Evolutionary conservation across 2,888 invertebrate species (phyloP).

Genomic region (Caenorhabditis panamensis): DNA sequence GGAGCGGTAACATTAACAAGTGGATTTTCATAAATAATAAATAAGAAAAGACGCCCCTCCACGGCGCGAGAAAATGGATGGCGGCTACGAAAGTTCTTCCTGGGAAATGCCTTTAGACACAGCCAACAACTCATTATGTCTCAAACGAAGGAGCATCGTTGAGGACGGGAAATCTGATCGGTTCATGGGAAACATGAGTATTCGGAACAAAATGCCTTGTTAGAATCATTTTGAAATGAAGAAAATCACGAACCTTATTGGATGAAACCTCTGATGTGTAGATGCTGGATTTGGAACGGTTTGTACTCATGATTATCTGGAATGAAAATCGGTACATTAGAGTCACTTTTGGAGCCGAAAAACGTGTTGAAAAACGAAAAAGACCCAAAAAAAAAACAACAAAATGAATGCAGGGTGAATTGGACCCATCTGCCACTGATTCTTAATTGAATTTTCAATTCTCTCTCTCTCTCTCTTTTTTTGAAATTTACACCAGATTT

Average conservation of each 20-base stretch:
- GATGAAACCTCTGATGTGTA: constrained; percentile 50
- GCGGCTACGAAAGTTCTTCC: constrained; percentile 39
- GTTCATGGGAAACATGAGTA: constrained; percentile 46
- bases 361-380: not conserved
- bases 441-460: not conserved
- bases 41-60: constrained; percentile 16
- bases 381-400: not conserved
- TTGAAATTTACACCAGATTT: constrained; percentile 24
- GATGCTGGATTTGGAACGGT: constrained; percentile 42
- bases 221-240: no score
- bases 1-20: constrained; percentile 43
- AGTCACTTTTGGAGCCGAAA: no score
- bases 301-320: constrained; percentile 17
- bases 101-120: constrained; percentile 11
- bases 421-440: constrained; percentile 9
- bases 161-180: constrained; percentile 48
- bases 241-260: constrained; percentile 46
- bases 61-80: constrained; percentile 18
- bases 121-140: constrained; percentile 49
- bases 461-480: constrained; percentile 26
- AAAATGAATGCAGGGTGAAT: constrained; percentile 2
- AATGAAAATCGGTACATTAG: no score
- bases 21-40: constrained; percentile 59
- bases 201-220: no score
- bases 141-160: no score